phyloP scores from a whole-genome alignment of 2,797 vertebrate species.

The Ctenopoma kingsleyae region DNA sequence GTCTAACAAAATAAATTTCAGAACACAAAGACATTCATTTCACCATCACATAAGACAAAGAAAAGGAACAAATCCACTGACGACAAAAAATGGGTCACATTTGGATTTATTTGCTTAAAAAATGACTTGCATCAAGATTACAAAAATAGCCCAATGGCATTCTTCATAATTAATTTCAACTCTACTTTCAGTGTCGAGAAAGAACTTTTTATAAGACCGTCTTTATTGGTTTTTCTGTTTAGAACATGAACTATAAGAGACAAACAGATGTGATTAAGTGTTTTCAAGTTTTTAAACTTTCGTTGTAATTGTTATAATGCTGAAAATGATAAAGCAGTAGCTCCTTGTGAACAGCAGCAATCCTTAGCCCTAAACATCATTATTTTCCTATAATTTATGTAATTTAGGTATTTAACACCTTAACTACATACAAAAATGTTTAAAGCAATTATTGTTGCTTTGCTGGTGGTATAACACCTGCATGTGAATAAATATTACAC shows the following conservation, averaged over 20 bases:
- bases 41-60: no score
- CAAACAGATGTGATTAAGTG: neutral
- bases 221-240: conserved; percentile 1
- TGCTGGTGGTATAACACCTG: conserved; percentile 3
- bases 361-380: conserved; percentile 3
- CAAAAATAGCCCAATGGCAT: neutral
- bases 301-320: neutral
- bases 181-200: neutral
- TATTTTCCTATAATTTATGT: neutral
- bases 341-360: conserved; percentile 10
- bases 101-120: no score
- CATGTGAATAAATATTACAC: neutral
- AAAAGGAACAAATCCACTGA: no score
- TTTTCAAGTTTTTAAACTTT: neutral
- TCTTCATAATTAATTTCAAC: neutral
- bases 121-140: neutral
- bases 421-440: conserved; percentile 22
- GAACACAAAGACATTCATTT: no score
- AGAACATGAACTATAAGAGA: neutral
- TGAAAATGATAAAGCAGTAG: neutral
- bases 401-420: conserved; percentile 15
- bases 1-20: no score
- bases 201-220: neutral
- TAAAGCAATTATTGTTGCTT: conserved; percentile 13
- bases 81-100: no score